These are phyloP conservation scores for Microtus oregoni DNA, from an alignment of 2,113 vertebrate species.

Conservation along the genomic window DNA sequence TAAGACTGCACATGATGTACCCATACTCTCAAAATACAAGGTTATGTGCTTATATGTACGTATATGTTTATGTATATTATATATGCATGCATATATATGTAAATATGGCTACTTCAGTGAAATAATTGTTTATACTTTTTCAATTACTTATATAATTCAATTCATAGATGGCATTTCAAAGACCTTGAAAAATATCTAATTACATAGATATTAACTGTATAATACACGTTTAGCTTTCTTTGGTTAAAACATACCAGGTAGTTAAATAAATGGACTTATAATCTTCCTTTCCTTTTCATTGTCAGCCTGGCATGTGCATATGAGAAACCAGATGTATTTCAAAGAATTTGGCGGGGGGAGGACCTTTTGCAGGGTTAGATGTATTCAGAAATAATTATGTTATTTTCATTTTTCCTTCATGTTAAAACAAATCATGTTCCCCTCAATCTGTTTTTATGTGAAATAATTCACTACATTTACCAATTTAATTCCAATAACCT, in stretches of 20 bases:
- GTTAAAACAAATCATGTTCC: slow-evolving; percentile 56
- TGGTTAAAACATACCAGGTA: slow-evolving; percentile 48
- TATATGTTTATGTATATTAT: neutral
- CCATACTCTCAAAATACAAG: neutral
- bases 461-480: slow-evolving; percentile 35
- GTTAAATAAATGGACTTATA: slow-evolving; percentile 68
- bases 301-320: neutral
- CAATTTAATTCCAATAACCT: slow-evolving; percentile 57
- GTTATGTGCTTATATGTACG: neutral
- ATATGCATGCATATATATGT: neutral
- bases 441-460: neutral
- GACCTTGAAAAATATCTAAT: neutral
- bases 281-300: neutral
- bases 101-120: neutral
- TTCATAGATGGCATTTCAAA: neutral
- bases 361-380: neutral
- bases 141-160: neutral
- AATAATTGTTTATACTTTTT: neutral
- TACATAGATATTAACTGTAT: neutral
- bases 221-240: neutral
- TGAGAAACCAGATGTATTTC: slow-evolving; percentile 48
- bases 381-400: slow-evolving; percentile 39
- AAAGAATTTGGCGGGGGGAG: slow-evolving; percentile 51
- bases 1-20: neutral
- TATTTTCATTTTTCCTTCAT: neutral